Conservation (phyloP, 2,113 vertebrate genomes). For the Turnix velox region DNA sequence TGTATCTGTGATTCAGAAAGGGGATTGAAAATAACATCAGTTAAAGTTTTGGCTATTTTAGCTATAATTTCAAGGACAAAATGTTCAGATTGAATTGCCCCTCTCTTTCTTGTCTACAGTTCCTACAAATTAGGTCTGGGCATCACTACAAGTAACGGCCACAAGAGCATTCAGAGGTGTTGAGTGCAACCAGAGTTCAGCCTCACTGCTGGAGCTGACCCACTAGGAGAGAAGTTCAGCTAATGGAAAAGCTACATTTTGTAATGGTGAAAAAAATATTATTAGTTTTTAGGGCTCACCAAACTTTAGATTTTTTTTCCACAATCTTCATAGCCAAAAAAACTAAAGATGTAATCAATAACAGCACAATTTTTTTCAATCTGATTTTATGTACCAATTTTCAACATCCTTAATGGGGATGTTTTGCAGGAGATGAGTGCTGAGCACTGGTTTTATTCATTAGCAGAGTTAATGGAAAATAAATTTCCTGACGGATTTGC, state of each 20-base stretch:
- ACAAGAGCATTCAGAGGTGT: background rate
- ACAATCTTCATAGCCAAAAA: background rate
- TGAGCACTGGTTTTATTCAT: background rate
- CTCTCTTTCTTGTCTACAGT: background rate
- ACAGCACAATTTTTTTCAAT: background rate
- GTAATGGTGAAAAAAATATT: background rate
- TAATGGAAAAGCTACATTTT: background rate
- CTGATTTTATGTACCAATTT: background rate
- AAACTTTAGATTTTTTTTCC: background rate
- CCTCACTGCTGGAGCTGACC: background rate
- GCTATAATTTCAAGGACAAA: background rate
- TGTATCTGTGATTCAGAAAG: background rate
- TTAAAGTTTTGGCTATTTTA: background rate
- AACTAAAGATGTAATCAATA: background rate
- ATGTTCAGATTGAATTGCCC: background rate
- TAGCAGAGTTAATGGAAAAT: background rate
- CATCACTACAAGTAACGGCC: background rate
- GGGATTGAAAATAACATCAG: background rate
- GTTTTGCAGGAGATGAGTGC: background rate
- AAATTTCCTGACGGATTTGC: background rate
- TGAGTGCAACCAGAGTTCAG: background rate
- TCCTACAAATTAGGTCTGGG: background rate
- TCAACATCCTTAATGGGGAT: background rate
- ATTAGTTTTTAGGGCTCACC: background rate
- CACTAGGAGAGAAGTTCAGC: background rate